Evolutionary conservation across 1,140 invertebrate genomes (phyloP).

Genomic region (Bombus waltoni): DNA sequence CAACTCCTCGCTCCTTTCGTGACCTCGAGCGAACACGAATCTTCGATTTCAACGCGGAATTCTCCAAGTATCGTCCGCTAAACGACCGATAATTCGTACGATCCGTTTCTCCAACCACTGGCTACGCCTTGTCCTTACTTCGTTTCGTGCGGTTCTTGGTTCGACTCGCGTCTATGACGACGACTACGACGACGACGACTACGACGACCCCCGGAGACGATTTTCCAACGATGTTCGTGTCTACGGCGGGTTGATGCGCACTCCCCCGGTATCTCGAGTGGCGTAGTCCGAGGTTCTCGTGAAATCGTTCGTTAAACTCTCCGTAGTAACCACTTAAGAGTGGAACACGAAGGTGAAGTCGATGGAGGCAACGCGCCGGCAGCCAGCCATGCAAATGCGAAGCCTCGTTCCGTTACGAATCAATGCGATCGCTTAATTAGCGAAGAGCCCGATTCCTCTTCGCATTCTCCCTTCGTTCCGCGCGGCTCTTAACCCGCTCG

Average conservation of each 20-base stretch:
- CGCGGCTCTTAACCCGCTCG: conserved; percentile 41
- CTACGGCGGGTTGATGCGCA: not conserved
- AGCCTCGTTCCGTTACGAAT: conserved; percentile 62
- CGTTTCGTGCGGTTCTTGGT: no score
- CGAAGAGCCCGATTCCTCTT: conserved; percentile 43
- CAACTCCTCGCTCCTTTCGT: conserved; percentile 1
- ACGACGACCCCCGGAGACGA: not conserved
- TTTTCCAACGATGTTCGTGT: not conserved
- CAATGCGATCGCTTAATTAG: conserved; percentile 70
- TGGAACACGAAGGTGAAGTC: conserved; percentile 47
- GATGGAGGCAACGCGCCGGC: conserved; percentile 46
- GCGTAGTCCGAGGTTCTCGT: conserved; percentile 37
- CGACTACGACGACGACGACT: not conserved
- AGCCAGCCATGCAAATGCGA: conserved; percentile 62
- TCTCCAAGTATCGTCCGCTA: not conserved
- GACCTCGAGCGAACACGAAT: conserved; percentile 16
- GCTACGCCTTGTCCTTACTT: not conserved
- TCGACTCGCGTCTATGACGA: not conserved
- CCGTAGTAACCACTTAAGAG: conserved; percentile 42
- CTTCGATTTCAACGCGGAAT: conserved; percentile 3
- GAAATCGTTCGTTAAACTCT: conserved; percentile 53
- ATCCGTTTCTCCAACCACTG: not conserved
- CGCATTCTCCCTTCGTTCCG: conserved; percentile 20
- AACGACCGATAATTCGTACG: conserved; percentile 19
- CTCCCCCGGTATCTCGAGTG: not conserved